A percentile compares a stretch with the other conserved stretches of the same genome.
phyloP scores from a whole-genome alignment of 2,797 vertebrate species.

The Acrocephalus scirpaceus region DNA sequence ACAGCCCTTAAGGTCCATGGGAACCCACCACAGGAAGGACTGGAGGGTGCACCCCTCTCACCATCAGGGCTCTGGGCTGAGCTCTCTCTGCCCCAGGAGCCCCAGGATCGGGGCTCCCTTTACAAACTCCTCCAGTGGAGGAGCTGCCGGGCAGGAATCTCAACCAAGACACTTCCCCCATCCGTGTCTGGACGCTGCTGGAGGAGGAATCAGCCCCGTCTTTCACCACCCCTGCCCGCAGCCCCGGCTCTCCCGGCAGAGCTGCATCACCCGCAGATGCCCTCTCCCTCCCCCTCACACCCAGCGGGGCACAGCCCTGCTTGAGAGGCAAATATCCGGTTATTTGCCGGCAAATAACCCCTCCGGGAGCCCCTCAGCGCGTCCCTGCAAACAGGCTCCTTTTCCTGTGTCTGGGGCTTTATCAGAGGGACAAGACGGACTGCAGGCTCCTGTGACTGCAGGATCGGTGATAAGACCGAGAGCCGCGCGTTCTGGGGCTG shows the following conservation, averaged over 20 bases:
- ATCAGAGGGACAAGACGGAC: neutral
- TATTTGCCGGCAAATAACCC: neutral
- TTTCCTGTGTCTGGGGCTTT: constrained; percentile 4
- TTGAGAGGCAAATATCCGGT: neutral
- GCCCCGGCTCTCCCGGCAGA: neutral
- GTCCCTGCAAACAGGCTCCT: neutral
- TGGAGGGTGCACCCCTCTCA: neutral
- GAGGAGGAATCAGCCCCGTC: neutral
- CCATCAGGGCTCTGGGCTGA: neutral
- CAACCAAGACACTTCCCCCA: neutral
- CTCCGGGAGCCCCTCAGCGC: neutral
- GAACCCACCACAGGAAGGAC: neutral
- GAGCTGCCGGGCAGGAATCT: neutral
- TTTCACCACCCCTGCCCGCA: neutral
- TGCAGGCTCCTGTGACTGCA: neutral
- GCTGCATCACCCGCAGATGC: neutral
- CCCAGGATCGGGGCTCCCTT: neutral
- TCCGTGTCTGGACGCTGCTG: neutral
- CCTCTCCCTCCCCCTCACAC: neutral
- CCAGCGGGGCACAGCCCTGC: neutral
- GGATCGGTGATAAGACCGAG: neutral
- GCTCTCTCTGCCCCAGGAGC: neutral
- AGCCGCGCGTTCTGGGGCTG: neutral
- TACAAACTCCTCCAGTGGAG: neutral
- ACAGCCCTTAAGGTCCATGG: rapidly evolving